Base-by-base conservation (phyloP, 2,888 invertebrate genomes). In the Machimus atricapillus region DNA sequence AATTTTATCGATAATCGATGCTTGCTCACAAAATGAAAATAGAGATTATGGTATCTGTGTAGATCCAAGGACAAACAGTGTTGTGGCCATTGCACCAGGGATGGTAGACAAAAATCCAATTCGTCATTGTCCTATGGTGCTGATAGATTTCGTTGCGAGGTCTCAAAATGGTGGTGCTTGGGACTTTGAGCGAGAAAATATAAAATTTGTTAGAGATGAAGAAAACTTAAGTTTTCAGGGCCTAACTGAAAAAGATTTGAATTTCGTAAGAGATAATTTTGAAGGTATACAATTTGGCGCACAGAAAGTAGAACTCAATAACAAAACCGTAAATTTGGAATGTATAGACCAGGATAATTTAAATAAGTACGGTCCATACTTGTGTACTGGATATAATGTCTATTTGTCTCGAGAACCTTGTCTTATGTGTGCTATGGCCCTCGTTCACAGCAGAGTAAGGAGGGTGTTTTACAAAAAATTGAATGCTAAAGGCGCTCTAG, bases 341-440 rank as follows among this genome's bases (percentile, higher is more conserved):
- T 77, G 19, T 85, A 86, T 5, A 19, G 86, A 8, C 1, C 16
- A 2, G 74, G 83, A 93, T 52, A 93, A 93, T 89, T 90, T 93
- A 16, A 87, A 87, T 7, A 92, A 92, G 89, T 92, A 91, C 87
- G 95, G 95, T 1, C 95, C 96, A 0, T 98, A 98, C 91, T 93
- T 98, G 79, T 97, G 97, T 92, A 98, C 98, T 0, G 97, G 97
- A 2, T 98, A 97, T 92, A 96, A 97, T 93, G 93, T 97, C 1
- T 98, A 97, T 91, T 91, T 97, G 73, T 94, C 96, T 0, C 94
- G 94, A 88, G 99, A 99, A 91, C 98, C 99, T 0, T 99, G 99
- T 92, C 91, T 97, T 0, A 97, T 99, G 96, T 99, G 99, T 93
- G 94, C 97, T 0, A 99, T 99, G 99, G 98, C 97, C 0, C 93